Base-by-base conservation (phyloP, 1,140 invertebrate species). In the Calephelis nemesis region DNA sequence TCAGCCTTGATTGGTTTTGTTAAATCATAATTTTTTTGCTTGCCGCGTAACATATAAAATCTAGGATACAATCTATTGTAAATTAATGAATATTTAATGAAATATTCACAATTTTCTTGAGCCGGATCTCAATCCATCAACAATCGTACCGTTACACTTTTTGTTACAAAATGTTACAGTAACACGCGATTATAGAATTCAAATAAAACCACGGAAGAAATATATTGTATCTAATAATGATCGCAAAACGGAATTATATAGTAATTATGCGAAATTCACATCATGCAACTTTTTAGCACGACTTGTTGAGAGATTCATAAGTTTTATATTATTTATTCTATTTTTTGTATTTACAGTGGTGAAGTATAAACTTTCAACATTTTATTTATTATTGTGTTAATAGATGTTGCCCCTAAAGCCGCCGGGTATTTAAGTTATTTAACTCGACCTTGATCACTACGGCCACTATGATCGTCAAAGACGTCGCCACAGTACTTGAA, bases 131-230 rank as follows among this genome's bases (percentile, higher is more conserved):
- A 68, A 73, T 77, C 73, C 72, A 72, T 70, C 68, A 72, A 62
- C 65, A 70, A 65, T 68, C 70, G 68, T 80, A 72, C 72, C 73
- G 73, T 75, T 80, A 75, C 72, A 70, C 74, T 77, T 81, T 77
- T 76, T 65, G 71, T 71, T 70, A 74, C 63, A 74, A 76, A 73
- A 74, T 73, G 72, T 71, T 71, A 67, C 71, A 75, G 74, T 74
- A 81, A 72, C 79, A 81, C 79, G 77, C 76, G 74, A 81, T 81
- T 78, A 78, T 68, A 76, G 72, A 75, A 77, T 77, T 74, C 70
- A 73, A 76, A 77, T 75, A 77, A 74, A 77, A 74, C 68, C 66
- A 65, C 75, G 76, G 75, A 81, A 81, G 74, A 78, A 72, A 72
- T 72, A 72, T 74, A 72, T 72, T 72, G 66, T 75, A 72, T 68